These are phyloP conservation scores for Microcebus murinus DNA, from an alignment of 2,113 vertebrate species.

Conservation along the genomic window DNA sequence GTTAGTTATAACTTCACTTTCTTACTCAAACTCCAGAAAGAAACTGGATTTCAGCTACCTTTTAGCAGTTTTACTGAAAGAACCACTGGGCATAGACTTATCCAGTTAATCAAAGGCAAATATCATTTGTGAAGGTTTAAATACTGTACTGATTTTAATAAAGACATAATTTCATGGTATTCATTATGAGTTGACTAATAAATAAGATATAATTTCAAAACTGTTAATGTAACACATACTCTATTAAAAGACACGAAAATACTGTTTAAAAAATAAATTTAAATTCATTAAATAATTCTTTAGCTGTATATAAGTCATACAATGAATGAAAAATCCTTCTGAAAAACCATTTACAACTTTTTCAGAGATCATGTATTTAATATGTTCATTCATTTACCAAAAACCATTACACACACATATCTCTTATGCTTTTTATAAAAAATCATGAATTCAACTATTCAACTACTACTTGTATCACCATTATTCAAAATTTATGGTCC, in stretches of 20 bases:
- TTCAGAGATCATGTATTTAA: constrained; percentile 38
- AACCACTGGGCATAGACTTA: neutral
- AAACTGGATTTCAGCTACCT: constrained; percentile 30
- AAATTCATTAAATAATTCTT: constrained; percentile 26
- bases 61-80: constrained; percentile 14
- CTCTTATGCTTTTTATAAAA: neutral
- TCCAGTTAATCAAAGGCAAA: neutral
- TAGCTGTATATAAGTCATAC: neutral
- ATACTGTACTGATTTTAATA: neutral
- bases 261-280: neutral
- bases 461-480: neutral
- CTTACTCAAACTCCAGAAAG: constrained; percentile 36
- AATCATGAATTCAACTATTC: constrained; percentile 4
- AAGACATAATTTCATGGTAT: neutral
- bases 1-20: neutral
- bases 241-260: constrained; percentile 9
- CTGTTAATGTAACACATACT: neutral
- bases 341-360: constrained; percentile 43
- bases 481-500: neutral
- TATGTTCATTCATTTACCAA: neutral
- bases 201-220: neutral
- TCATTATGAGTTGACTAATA: too few species aligned
- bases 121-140: neutral
- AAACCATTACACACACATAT: neutral
- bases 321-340: neutral